These are phyloP conservation scores for Pseudeuparius sepicola DNA, from an alignment of 2,888 invertebrate genomes.

Conservation along the genomic window DNA sequence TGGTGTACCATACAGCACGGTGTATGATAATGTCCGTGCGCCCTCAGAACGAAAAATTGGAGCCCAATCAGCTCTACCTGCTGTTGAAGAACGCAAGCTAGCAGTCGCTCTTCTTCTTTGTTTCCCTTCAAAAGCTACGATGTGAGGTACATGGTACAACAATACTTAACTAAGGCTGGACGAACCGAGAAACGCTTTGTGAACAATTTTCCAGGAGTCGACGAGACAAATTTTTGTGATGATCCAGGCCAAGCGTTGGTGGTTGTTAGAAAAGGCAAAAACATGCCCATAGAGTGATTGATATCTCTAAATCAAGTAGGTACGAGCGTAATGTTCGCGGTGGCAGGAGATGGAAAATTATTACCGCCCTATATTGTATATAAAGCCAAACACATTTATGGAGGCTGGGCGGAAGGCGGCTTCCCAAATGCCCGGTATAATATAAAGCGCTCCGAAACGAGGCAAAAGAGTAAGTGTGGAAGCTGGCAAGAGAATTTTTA, in stretches of 20 bases:
- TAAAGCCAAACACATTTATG: constrained; percentile 25
- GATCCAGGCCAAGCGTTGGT: constrained; percentile 25
- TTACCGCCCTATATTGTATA: constrained; percentile 30
- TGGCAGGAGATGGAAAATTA: constrained; percentile 24
- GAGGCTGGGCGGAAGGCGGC: constrained; percentile 15
- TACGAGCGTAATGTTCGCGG: constrained; percentile 29
- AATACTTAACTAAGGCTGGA: too few relatives aligned
- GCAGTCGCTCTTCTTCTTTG: too few relatives aligned
- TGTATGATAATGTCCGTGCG: too few relatives aligned
- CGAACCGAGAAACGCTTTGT: constrained; percentile 13
- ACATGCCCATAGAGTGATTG: too few relatives aligned
- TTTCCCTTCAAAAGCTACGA: too few relatives aligned
- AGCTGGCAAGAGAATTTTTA: constrained; percentile 4
- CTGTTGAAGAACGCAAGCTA: too few relatives aligned
- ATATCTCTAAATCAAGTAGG: too few relatives aligned
- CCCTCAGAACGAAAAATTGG: too few relatives aligned
- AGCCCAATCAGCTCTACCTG: constrained; percentile 15
- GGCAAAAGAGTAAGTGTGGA: constrained; percentile 4
- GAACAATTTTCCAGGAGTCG: constrained; percentile 17
- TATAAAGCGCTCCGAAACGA: constrained; percentile 11
- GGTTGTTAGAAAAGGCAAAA: constrained; percentile 18
- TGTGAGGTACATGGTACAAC: too few relatives aligned
- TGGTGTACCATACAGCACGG: too few relatives aligned
- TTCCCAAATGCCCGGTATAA: constrained; percentile 14
- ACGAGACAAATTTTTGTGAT: constrained; percentile 29